Evolutionary conservation across 2,113 vertebrate genomes (phyloP), one percentile per base, ranked within the genome.

Genomic region (Toxotes chatareus): DNA sequence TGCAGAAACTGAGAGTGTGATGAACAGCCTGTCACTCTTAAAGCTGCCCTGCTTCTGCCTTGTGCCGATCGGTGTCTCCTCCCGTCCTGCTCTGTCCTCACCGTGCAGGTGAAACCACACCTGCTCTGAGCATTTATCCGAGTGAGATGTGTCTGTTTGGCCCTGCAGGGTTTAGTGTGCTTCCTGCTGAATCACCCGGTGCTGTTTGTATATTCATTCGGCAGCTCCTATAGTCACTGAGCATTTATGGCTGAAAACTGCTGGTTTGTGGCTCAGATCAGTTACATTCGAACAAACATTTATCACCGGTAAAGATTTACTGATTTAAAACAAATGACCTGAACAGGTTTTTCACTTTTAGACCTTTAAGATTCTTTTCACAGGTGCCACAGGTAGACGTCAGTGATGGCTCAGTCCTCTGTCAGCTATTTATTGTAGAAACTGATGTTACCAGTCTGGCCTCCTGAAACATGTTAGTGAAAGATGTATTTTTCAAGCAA

Each of bases 131-230:
- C 0, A 0, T 38, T 73, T 82, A 61, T 80, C 74, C 44, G 74
- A 0, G 57, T 57, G 63, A 77, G 17, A 59, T 31, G 57, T 34
- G 68, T 34, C 34, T 47, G 61, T 40, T 53, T 21, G 79, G 66
- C 75, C 56, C 71, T 68, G 60, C 79, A 68, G 71, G 72, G 44
- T 61, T 79, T n/a, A 34, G 17, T 16, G n/a, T 46, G 44, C 64
- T 46, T 55, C 73, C 64, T 65, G 59, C 38, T 32, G 46, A 40
- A 38, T 17, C 34, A 27, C 23, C 53, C 62, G 7, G 3, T 31
- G 27, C 73, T 36, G 51, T 23, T 79, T 51, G 62, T 21, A 57
- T 63, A 27, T 27, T 79, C 23, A 64, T 21, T 40, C 49, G 8
- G 56, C 32, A 59, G 64, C 61, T 49, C 46, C 27, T 27, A 27